Base-by-base conservation (phyloP, 2,888 invertebrate genomes). In the Lordiphosa fenestrarum region DNA sequence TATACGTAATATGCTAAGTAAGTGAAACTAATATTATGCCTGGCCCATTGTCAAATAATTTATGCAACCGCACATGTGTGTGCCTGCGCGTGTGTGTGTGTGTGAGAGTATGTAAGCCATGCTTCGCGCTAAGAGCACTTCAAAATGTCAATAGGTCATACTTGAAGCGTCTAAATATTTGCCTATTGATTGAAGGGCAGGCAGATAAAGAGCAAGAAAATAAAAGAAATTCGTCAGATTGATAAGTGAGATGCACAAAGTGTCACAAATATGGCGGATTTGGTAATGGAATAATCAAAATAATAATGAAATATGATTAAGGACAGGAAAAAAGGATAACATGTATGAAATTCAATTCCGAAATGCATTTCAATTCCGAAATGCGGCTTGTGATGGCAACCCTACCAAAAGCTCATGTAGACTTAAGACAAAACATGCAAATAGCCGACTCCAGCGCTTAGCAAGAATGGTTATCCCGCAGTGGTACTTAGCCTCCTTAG, bases 1-100 rank as follows among this genome's bases (percentile, higher is more conserved):
- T 71, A 73, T 73, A 74, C 71, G 66, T 66, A 66, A 74, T 84
- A 78, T 76, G 78, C 71, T 78, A 74, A 85, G 66, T 64, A 58
- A 77, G 65, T 69, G 73, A 74, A 83, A 76, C 71, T 81, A 86
- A 85, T 74, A 74, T 72, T 76, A 67, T 68, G 78, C 64, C 69
- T 61, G 25, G 58, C 70, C 71, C 60, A 71, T 69, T 48, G 69
- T 74, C 64, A 69, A 73, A 71, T 75, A 78, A 82, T 84, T 73
- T 80, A 82, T 86, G 81, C 86, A 77, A 60, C 69, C 52, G 38
- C 36, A 46, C 36, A 52, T 21, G 35, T 47, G 12, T 39, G 25
- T 23, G 23, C 23, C 23, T 6, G 23, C 36, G 15, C 21, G 13
- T 25, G 30, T 40, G 41, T 44, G 38, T 38, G 40, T 37, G 39